phyloP scores from a whole-genome alignment of 2,113 vertebrate species.

The Fukomys damarensis region DNA sequence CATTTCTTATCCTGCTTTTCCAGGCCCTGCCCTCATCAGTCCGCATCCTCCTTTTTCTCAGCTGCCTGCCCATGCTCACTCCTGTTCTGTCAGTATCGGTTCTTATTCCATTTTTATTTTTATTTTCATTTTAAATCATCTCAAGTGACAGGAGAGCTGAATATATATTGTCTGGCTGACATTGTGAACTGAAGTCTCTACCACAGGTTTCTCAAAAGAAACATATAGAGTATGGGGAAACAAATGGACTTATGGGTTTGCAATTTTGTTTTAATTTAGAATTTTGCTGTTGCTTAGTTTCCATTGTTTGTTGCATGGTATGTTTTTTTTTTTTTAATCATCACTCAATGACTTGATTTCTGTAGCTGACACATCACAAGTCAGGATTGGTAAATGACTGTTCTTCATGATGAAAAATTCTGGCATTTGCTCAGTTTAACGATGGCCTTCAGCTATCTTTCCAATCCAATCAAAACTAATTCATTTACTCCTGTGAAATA shows the following conservation, averaged over 20 bases:
- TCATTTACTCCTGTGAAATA: conserved; percentile 46
- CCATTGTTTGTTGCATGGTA: neutral
- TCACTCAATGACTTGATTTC: neutral
- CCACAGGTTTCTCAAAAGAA: neutral
- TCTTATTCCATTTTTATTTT: neutral
- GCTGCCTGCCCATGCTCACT: neutral
- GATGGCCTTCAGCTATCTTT: neutral
- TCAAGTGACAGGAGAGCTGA: neutral
- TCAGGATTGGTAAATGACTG: neutral
- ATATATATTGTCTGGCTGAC: neutral
- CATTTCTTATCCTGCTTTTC: neutral
- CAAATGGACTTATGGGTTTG: neutral
- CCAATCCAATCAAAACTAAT: conserved; percentile 43
- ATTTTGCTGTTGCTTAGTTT: neutral
- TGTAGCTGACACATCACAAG: neutral
- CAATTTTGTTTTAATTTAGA: conserved; percentile 41
- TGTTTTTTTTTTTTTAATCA: no score
- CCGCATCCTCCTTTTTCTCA: neutral
- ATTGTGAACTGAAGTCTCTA: conserved; percentile 17
- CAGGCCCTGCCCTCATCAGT: neutral
- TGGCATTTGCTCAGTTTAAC: neutral
- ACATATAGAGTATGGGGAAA: neutral
- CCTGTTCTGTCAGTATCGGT: neutral
- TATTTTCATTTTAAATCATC: neutral
- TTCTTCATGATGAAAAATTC: neutral